A percentile compares a stretch with the other conserved stretches of the same genome.
Evolutionary conservation across 2,888 invertebrate genomes (phyloP).

Genomic region (Pammene fasciana): DNA sequence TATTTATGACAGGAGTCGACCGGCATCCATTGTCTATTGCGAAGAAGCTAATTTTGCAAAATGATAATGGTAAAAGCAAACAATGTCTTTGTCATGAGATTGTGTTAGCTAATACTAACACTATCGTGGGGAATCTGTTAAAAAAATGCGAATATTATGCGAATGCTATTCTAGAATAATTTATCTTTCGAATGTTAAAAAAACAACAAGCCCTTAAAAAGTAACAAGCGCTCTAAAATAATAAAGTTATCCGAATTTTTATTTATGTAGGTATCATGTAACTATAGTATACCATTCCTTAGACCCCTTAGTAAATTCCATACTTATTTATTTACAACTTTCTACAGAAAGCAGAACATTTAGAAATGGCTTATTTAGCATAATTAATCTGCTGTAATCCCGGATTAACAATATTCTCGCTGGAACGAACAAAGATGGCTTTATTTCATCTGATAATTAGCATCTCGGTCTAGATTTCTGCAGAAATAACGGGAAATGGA

Average conservation of each 20-base stretch:
- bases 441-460: constrained; percentile 15
- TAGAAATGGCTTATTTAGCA: constrained; percentile 24
- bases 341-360: not conserved
- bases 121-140: too few relatives aligned
- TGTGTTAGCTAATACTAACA: too few relatives aligned
- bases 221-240: too few relatives aligned
- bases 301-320: not conserved
- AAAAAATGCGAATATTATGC: not conserved
- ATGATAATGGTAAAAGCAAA: too few relatives aligned
- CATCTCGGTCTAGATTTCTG: constrained; percentile 23
- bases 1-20: too few relatives aligned
- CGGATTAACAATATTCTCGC: constrained; percentile 21
- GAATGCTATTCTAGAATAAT: too few relatives aligned
- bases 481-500: not conserved
- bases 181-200: too few relatives aligned
- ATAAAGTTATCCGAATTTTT: not conserved
- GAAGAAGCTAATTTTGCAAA: too few relatives aligned
- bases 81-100: too few relatives aligned
- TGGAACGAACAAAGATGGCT: constrained; percentile 4
- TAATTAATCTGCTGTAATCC: constrained; percentile 19
- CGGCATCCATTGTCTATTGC: too few relatives aligned
- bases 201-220: too few relatives aligned
- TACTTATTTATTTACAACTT: constrained; percentile 5
- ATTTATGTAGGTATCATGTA: not conserved
- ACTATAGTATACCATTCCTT: not conserved